Conservation (phyloP, 2,113 vertebrate species). For the Glaucomys volans region DNA sequence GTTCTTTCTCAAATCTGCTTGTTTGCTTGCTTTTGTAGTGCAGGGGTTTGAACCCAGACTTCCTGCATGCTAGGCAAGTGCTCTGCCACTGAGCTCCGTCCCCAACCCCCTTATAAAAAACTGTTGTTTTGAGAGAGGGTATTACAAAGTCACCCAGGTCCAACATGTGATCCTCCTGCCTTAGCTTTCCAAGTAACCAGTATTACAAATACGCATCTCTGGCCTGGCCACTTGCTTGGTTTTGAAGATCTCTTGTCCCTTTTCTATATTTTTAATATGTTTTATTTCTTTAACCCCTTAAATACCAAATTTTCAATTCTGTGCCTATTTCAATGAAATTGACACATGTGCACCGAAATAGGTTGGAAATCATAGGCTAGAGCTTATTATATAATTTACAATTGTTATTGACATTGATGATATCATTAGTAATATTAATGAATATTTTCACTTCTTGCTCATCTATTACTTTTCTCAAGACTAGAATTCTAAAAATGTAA, state of each 20-base stretch:
- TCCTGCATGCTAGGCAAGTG: not conserved
- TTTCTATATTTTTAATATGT: not conserved
- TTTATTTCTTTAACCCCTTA: slow-evolving; percentile 17
- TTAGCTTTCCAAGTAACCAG: not conserved
- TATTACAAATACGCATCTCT: not conserved
- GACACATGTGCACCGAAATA: too few relatives aligned
- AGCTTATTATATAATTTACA: too few relatives aligned
- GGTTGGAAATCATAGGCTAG: too few relatives aligned
- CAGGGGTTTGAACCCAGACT: not conserved
- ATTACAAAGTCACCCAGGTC: not conserved
- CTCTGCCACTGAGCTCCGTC: not conserved
- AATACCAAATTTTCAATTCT: too few relatives aligned
- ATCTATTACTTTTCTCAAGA: too few relatives aligned
- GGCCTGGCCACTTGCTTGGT: slow-evolving; percentile 5
- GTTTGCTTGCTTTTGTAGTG: not conserved
- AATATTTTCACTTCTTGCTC: too few relatives aligned
- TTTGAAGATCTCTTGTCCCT: slow-evolving; percentile 45
- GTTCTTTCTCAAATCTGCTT: not conserved
- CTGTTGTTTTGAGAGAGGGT: not conserved
- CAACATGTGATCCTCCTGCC: not conserved
- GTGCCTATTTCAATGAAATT: too few relatives aligned
- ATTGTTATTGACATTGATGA: too few relatives aligned
- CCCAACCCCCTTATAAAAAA: not conserved
- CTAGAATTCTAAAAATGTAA: too few relatives aligned
- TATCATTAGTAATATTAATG: too few relatives aligned